phyloP scores from a whole-genome alignment of 92 coral and sea anemone species.

The Parazoanthus swiftii region DNA sequence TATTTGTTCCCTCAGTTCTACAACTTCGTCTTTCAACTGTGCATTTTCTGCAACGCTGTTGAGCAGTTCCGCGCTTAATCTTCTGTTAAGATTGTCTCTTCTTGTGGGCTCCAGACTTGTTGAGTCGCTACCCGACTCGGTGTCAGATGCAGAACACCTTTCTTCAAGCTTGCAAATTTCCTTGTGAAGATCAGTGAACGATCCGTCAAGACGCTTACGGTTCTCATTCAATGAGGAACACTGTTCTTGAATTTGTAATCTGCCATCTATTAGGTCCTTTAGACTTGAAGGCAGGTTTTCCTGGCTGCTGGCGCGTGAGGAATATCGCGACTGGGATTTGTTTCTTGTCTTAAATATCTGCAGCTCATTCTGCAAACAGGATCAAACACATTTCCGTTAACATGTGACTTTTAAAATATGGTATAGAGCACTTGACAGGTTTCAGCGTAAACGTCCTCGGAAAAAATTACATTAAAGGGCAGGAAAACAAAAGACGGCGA shows the following conservation, averaged over 20 bases:
- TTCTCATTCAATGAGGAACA: conserved; percentile 9
- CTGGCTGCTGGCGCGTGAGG: conserved; percentile 19
- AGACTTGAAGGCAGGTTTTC: conserved; percentile 17
- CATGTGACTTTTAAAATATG: neutral
- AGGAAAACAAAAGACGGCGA: too few species aligned
- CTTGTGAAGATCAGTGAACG: conserved; percentile 37
- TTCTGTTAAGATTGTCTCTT: neutral
- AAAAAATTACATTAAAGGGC: too few species aligned
- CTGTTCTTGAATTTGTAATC: conserved; percentile 30
- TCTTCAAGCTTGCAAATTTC: conserved; percentile 26
- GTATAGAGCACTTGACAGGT: too few species aligned
- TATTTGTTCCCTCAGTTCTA: neutral
- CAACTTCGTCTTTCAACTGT: conserved; percentile 19
- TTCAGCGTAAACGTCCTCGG: too few species aligned
- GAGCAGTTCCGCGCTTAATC: neutral
- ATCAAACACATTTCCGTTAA: neutral
- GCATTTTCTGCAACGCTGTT: conserved; percentile 3
- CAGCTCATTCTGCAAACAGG: conserved; percentile 35
- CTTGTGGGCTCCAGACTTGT: neutral
- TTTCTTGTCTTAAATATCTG: conserved; percentile 29
- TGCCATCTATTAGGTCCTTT: conserved; percentile 24
- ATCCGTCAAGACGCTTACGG: conserved; percentile 34
- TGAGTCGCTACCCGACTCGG: neutral
- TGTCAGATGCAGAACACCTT: conserved; percentile 24
- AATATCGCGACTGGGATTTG: conserved; percentile 20